Conservation (phyloP, 2,797 vertebrate species). For the Trachops cirrhosus region DNA sequence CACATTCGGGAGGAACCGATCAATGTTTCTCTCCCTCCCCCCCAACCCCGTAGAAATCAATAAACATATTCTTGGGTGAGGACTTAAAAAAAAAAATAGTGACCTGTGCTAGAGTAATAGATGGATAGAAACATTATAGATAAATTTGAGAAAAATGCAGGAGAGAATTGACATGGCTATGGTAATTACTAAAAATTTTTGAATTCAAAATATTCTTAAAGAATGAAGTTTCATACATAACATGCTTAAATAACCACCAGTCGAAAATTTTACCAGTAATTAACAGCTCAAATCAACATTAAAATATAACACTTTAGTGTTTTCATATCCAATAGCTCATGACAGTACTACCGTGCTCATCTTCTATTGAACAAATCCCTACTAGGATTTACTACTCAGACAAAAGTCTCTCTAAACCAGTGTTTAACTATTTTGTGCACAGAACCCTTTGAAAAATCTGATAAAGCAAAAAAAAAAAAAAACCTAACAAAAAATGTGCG, state of each 20-base stretch:
- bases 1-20: background rate
- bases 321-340: background rate
- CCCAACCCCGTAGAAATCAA: background rate
- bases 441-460: constrained; percentile 43
- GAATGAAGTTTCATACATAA: constrained; percentile 27
- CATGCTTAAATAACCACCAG: constrained; percentile 44
- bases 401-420: constrained; percentile 25
- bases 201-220: constrained; percentile 43
- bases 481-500: background rate
- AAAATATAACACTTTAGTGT: background rate
- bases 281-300: background rate
- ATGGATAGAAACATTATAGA: background rate
- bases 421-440: background rate
- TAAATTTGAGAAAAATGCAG: background rate
- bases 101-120: background rate
- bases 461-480: background rate
- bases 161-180: background rate
- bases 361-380: background rate
- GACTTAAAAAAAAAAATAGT: background rate
- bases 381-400: constrained; percentile 1
- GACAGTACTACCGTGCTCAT: background rate
- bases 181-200: background rate
- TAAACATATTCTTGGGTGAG: background rate
- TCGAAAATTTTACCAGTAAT: constrained; percentile 37
- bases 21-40: background rate